Conservation (phyloP, 30 jellyfish, hydroid and myxozoan species). For the Hydractinia symbiolongicarpus region DNA sequence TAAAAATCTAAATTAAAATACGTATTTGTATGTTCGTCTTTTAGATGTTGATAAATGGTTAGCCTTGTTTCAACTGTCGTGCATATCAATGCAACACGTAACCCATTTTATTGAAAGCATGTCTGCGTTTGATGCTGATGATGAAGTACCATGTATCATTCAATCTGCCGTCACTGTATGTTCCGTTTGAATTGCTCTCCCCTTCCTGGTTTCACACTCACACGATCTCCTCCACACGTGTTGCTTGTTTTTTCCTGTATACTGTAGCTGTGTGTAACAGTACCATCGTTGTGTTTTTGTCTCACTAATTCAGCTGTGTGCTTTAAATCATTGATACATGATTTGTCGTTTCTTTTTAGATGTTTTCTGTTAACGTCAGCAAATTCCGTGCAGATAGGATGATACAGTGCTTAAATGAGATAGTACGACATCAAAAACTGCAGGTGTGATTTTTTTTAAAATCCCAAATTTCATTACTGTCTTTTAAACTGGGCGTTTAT, state of each 20-base stretch:
- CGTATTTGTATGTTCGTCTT: not conserved
- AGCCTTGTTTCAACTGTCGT: not conserved
- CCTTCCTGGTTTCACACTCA: not conserved
- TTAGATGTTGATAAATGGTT: slow-evolving; percentile 18
- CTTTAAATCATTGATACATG: too few species aligned
- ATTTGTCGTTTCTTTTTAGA: not conserved
- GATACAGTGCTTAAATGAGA: not conserved
- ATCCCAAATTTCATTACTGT: too few species aligned
- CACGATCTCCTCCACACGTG: not conserved
- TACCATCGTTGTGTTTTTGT: too few species aligned
- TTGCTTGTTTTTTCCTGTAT: too few species aligned
- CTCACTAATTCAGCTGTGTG: too few species aligned
- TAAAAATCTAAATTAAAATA: not conserved
- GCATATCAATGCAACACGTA: not conserved
- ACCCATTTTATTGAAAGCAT: not conserved
- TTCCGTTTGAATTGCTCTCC: not conserved
- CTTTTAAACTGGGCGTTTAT: too few species aligned
- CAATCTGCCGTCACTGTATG: not conserved
- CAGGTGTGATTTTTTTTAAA: not conserved
- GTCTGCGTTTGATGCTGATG: slow-evolving; percentile 8
- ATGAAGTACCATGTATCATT: slow-evolving; percentile 9
- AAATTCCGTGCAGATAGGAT: not conserved
- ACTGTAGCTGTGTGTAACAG: too few species aligned
- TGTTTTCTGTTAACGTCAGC: slow-evolving; percentile 1
- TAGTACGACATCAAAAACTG: slow-evolving; percentile 1